Percentiles rank a stretch among this genome's conserved stretches.
Conservation (phyloP, 2,797 vertebrate genomes). For the Lutjanus argentimaculatus region DNA sequence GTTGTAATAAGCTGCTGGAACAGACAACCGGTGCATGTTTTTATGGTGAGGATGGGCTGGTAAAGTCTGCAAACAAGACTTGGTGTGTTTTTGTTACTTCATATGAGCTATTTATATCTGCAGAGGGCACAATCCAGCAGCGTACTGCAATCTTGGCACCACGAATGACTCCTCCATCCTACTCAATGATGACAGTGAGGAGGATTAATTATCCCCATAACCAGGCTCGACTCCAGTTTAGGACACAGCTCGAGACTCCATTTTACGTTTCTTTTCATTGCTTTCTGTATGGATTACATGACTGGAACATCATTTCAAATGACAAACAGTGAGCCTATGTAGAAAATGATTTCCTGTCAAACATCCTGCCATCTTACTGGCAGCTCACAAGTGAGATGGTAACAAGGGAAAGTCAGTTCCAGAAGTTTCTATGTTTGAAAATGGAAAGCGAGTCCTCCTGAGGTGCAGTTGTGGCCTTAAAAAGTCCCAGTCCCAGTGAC, state of each 20-base stretch:
- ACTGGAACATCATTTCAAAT: slow-evolving; percentile 1
- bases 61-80: no score
- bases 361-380: background rate
- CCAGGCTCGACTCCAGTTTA: slow-evolving; percentile 7
- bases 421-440: slow-evolving; percentile 52
- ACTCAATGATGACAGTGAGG: background rate
- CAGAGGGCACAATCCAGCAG: background rate
- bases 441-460: slow-evolving; percentile 53
- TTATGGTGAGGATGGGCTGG: no score
- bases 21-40: no score
- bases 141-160: background rate
- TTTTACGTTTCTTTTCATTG: background rate
- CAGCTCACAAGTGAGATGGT: slow-evolving; percentile 9
- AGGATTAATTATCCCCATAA: slow-evolving; percentile 9
- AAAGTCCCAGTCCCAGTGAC: slow-evolving; percentile 46
- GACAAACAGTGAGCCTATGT: background rate
- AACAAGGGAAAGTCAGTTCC: slow-evolving; percentile 31
- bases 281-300: background rate
- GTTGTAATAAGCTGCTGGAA: no score
- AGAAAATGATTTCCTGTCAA: background rate
- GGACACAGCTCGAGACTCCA: background rate
- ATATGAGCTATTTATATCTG: no score
- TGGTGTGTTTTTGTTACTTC: background rate
- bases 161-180: background rate
- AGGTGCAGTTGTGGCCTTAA: slow-evolving; percentile 52